Evolutionary conservation across 2,113 vertebrate genomes (phyloP).

Genomic region (Raja brachyura): DNA sequence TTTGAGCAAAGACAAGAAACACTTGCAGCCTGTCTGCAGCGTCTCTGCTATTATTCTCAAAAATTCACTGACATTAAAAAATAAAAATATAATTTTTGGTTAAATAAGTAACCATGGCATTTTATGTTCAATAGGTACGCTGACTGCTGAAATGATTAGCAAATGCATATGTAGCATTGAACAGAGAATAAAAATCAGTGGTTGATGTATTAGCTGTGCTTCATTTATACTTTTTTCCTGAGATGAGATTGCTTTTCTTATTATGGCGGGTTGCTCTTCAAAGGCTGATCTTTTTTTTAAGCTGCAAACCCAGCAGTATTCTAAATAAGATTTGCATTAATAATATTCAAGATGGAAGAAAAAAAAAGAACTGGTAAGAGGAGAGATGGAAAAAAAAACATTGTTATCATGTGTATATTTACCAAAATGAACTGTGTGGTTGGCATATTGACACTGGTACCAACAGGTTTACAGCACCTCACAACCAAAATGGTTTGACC

Average conservation of each 20-base stretch:
- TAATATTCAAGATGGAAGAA: too few relatives aligned
- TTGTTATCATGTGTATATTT: not conserved
- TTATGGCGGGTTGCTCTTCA: not conserved
- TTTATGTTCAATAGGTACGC: not conserved
- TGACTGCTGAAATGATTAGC: not conserved
- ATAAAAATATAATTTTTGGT: not conserved
- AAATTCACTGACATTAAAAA: not conserved
- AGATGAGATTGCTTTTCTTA: not conserved
- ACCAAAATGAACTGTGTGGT: not conserved
- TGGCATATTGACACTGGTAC: not conserved
- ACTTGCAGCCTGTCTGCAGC: not conserved
- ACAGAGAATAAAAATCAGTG: not conserved
- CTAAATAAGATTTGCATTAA: not conserved
- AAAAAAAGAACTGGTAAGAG: not conserved
- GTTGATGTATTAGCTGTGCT: not conserved
- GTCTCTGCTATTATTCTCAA: not conserved
- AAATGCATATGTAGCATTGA: not conserved
- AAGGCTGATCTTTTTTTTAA: not conserved
- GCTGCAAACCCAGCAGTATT: not conserved
- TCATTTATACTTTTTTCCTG: not conserved
- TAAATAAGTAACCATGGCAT: not conserved
- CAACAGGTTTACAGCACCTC: not conserved
- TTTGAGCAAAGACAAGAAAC: not conserved
- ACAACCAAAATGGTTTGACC: not conserved
- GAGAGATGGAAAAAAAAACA: too few relatives aligned